Evolutionary conservation across 2,888 invertebrate species (phyloP).

Genomic region (Entomobrya proxima): DNA sequence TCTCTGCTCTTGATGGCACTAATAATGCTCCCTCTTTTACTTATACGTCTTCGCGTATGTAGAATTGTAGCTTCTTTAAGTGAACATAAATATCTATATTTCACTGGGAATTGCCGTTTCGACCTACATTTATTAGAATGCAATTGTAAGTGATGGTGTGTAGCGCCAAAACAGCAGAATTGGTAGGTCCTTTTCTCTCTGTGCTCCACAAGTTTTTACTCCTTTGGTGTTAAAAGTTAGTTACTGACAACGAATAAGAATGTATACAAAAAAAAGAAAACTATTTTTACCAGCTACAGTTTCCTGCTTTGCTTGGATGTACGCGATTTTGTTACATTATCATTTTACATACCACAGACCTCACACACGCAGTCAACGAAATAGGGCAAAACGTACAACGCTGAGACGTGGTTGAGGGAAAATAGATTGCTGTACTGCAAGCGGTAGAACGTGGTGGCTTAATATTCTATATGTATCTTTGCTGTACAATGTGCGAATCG

Average conservation of each 20-base stretch:
- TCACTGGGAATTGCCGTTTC: conserved; percentile 57
- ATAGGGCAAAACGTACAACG: no score
- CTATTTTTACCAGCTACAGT: neutral
- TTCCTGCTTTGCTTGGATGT: neutral
- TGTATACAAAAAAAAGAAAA: neutral
- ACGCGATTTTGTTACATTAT: no score
- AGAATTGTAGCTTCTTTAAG: conserved; percentile 36
- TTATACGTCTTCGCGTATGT: neutral
- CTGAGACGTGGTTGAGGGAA: no score
- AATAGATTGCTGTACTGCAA: no score
- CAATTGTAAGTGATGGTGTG: conserved; percentile 11
- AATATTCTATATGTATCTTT: no score
- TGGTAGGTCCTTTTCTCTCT: neutral
- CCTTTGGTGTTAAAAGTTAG: conserved; percentile 30
- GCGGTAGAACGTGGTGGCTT: no score
- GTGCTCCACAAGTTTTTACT: conserved; percentile 26
- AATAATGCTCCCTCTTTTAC: conserved; percentile 18
- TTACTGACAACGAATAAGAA: neutral
- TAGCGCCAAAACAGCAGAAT: neutral
- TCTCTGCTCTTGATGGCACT: conserved; percentile 52
- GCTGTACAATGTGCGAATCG: no score
- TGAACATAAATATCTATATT: conserved; percentile 60
- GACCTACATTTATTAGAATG: conserved; percentile 60
- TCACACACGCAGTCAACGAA: no score
- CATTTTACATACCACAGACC: no score